These are phyloP conservation scores for Gnathonemus echidnorhynchus DNA, from an alignment of 2,113 vertebrate species.

Conservation along the genomic window DNA sequence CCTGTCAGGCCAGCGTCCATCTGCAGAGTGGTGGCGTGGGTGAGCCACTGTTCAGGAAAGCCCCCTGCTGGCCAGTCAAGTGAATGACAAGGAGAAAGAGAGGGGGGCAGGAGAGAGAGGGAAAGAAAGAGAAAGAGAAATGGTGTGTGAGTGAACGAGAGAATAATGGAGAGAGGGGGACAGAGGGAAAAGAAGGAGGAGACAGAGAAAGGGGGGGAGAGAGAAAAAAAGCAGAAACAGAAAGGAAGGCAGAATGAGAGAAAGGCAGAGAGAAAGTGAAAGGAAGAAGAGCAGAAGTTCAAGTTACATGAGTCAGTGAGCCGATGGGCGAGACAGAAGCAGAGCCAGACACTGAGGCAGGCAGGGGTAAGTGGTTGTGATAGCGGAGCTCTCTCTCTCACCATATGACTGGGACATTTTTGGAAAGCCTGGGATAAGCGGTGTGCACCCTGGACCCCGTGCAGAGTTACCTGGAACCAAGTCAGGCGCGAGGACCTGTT, in stretches of 20 bases:
- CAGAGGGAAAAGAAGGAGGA: not conserved
- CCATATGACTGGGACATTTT: not conserved
- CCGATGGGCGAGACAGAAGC: not conserved
- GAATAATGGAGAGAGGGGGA: not conserved
- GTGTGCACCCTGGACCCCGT: not conserved
- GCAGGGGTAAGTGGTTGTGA: not conserved
- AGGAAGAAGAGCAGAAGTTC: not conserved
- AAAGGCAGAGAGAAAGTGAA: not conserved
- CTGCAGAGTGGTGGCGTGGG: conserved; percentile 34
- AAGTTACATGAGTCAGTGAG: not conserved
- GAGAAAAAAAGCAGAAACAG: not conserved
- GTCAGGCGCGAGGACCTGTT: not conserved
- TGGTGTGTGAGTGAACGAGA: not conserved
- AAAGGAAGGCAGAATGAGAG: not conserved
- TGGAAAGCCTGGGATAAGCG: not conserved
- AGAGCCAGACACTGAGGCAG: not conserved
- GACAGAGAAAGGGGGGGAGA: not conserved
- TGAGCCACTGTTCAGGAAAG: conserved; percentile 43
- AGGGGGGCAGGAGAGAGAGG: not conserved
- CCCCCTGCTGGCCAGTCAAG: conserved; percentile 35
- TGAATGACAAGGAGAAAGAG: not conserved
- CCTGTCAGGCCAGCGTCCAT: conserved; percentile 40
- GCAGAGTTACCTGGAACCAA: not conserved
- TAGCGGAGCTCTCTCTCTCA: not conserved
- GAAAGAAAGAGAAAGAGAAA: not conserved